phyloP scores from a whole-genome alignment of 1,140 invertebrate genomes.

The Phymastichus coffea region DNA sequence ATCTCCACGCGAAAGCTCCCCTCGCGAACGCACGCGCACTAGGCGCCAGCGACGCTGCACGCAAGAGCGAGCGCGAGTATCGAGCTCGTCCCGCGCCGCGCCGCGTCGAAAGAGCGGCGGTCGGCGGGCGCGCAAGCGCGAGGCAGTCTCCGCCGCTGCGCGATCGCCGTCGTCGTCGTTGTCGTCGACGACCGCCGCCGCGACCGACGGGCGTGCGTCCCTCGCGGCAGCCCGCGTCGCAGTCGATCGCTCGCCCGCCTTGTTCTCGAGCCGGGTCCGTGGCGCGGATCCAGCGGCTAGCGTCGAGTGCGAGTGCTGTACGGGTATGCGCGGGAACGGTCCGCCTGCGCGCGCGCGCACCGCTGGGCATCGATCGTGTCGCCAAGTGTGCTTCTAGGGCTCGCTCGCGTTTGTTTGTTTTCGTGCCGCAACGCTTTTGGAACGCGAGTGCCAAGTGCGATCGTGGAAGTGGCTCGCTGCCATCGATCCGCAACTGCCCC shows the following conservation, averaged over 20 bases:
- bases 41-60: not conserved
- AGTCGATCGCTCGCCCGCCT: too few relatives aligned
- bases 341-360: not conserved
- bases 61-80: not conserved
- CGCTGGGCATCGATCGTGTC: not conserved
- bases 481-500: too few relatives aligned
- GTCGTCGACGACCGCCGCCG: not conserved
- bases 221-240: too few relatives aligned
- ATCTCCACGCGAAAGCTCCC: not conserved
- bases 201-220: not conserved
- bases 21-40: not conserved
- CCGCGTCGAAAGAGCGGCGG: not conserved
- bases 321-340: too few relatives aligned
- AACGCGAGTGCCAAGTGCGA: too few relatives aligned
- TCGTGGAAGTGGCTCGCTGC: too few relatives aligned
- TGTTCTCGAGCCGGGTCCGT: too few relatives aligned
- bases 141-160: too few relatives aligned
- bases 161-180: not conserved
- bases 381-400: too few relatives aligned
- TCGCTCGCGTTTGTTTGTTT: too few relatives aligned
- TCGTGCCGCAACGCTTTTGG: too few relatives aligned
- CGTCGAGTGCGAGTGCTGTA: not conserved
- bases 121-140: too few relatives aligned
- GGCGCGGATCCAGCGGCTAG: not conserved
- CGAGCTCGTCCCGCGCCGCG: slow-evolving; percentile 4